Evolutionary conservation across 1,140 invertebrate genomes (phyloP), one percentile per base, ranked within the genome.

Genomic region (Hesperophylax magnus): DNA sequence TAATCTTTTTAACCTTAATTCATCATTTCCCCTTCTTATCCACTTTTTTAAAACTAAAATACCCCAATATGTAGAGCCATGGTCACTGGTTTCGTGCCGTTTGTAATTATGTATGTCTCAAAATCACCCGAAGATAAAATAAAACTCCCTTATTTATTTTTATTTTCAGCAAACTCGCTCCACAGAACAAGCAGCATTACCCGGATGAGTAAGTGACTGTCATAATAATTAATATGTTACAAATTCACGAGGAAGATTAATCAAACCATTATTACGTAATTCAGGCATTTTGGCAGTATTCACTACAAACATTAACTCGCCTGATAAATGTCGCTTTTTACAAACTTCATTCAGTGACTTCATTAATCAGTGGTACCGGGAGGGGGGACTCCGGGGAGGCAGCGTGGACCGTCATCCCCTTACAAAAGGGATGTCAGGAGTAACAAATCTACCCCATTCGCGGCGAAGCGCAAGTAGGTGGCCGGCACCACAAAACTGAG

Each of bases 251-350:
- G 27, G 15, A 18, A 52, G 20, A 72, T 72, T 72, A 72, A 72
- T 72, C 69, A 72, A 54, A 72, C 53, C 54, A 56, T 72, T 54
- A 72, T 72, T 54, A 53, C 47, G 22, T 72, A 24, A 72, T 72
- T 72, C 69, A 72, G 69, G 53, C 47, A 52, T 18, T 72, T 72
- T 34, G 72, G 56, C 24, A 24, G 56, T 34, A 60, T 76, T 60
- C 72, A 60, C 18, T 54, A 52, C 72, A 76, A 76, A 76, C 72
- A 76, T 76, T 75, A 58, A 76, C 72, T 34, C 14, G 54, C 20
- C 56, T 60, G 72, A 76, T 76, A 76, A 76, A 76, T 76, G 72
- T 76, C 72, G 72, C 72, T 76, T 76, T 76, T 76, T 76, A 76
- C 72, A 60, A 39, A 76, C 72, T 76, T 60, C 72, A 58, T 58